These are phyloP conservation scores for Chaetogeoica ovagalla DNA, from an alignment of 2,888 invertebrate species.

Conservation along the genomic window DNA sequence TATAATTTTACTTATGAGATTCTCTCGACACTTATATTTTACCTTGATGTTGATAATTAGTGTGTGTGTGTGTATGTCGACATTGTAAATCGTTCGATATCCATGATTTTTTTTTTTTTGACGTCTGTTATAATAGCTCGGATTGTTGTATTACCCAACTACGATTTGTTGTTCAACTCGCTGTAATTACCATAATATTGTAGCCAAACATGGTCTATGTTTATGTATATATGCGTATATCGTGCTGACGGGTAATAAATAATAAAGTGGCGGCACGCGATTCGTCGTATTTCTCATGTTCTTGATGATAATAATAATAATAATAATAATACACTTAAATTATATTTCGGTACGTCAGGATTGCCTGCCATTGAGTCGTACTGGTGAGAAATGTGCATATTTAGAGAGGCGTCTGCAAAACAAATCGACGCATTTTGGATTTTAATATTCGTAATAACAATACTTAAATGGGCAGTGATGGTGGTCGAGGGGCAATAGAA, in stretches of 20 bases:
- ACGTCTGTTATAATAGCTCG: not conserved
- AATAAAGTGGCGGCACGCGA: conserved; percentile 17
- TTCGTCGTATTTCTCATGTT: not conserved
- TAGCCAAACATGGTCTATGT: not conserved
- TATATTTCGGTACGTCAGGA: not conserved
- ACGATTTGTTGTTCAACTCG: not conserved
- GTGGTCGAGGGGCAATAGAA: not conserved
- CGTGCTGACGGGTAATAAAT: conserved; percentile 22
- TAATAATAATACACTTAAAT: not conserved
- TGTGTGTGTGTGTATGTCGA: not conserved
- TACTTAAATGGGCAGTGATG: not conserved
- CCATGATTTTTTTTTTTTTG: conserved; percentile 26
- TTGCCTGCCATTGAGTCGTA: not conserved
- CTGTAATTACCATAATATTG: not conserved
- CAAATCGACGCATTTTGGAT: not conserved
- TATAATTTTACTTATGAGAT: too few relatives aligned
- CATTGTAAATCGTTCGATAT: not conserved
- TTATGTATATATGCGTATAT: not conserved
- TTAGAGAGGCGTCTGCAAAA: not conserved
- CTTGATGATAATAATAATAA: too few relatives aligned
- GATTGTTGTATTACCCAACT: not conserved
- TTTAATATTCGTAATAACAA: conserved; percentile 1
- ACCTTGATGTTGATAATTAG: not conserved
- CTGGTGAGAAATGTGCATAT: not conserved
- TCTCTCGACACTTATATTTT: too few relatives aligned